Conservation (phyloP, 2,888 invertebrate genomes). For the Phanerotoma sp. region DNA sequence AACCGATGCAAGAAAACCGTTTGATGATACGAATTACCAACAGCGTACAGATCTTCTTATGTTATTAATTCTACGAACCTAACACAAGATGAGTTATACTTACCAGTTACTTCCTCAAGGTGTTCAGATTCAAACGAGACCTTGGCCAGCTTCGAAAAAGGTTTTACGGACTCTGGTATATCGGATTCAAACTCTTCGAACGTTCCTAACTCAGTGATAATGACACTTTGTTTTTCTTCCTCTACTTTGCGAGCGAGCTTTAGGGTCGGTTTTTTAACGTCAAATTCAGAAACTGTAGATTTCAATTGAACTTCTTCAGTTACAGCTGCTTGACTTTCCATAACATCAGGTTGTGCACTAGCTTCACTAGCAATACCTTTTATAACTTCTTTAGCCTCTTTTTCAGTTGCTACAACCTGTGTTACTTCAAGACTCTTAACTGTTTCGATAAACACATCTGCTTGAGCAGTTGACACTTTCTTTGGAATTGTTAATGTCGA, state of each 20-base stretch:
- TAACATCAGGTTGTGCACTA: constrained; percentile 56
- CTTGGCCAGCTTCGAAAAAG: constrained; percentile 57
- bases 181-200: constrained; percentile 59
- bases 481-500: constrained; percentile 33
- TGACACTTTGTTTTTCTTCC: constrained; percentile 57
- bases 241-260: constrained; percentile 48
- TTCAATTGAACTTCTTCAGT: constrained; percentile 51
- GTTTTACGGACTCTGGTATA: constrained; percentile 54
- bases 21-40: no score
- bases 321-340: constrained; percentile 56
- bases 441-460: constrained; percentile 46
- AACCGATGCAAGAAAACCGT: no score
- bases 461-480: constrained; percentile 37
- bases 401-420: constrained; percentile 54
- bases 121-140: constrained; percentile 50
- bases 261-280: constrained; percentile 39
- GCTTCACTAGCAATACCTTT: constrained; percentile 57
- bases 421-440: constrained; percentile 54
- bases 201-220: constrained; percentile 59
- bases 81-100: constrained; percentile 37
- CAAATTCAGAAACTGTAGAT: constrained; percentile 42
- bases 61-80: no score
- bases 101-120: constrained; percentile 46
- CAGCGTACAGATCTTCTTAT: no score
- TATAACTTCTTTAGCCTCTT: constrained; percentile 52